Conservation (phyloP, 2,113 vertebrate genomes). For the Nesospiza acunhae region DNA sequence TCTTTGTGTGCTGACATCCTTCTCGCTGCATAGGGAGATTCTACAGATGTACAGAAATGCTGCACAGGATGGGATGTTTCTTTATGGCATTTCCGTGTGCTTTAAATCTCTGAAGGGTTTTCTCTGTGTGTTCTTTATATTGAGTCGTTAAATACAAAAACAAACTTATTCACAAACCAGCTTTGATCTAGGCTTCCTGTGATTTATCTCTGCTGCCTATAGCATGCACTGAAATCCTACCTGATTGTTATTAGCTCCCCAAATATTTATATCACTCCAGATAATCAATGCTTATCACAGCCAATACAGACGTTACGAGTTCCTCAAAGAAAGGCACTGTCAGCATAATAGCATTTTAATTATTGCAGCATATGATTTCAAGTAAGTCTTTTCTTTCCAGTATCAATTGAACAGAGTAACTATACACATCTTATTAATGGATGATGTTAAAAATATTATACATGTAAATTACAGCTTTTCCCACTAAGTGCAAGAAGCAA, state of each 20-base stretch:
- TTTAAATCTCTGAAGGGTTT: constrained; percentile 65
- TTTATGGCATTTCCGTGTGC: constrained; percentile 74
- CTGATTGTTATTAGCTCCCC: constrained; percentile 74
- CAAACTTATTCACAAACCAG: constrained; percentile 71
- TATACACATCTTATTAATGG: constrained; percentile 20
- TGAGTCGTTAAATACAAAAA: constrained; percentile 75
- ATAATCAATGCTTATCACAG: constrained; percentile 81
- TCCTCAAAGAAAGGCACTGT: constrained; percentile 70
- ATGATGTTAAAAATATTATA: constrained; percentile 38
- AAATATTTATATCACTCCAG: constrained; percentile 76
- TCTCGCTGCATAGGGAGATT: constrained; percentile 49
- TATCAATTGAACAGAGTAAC: constrained; percentile 14
- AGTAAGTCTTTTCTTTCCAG: constrained; percentile 56
- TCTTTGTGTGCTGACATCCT: constrained; percentile 52
- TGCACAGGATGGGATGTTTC: constrained; percentile 67
- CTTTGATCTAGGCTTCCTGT: constrained; percentile 79
- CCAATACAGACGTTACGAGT: constrained; percentile 74
- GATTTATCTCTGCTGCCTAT: constrained; percentile 72
- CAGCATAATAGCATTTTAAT: constrained; percentile 77
- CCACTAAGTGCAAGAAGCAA: constrained; percentile 20
- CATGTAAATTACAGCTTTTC: constrained; percentile 55
- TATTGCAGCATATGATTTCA: constrained; percentile 63
- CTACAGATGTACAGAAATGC: constrained; percentile 64
- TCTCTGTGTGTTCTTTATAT: constrained; percentile 59
- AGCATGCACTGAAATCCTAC: constrained; percentile 63